Evolutionary conservation across 2,888 invertebrate species (phyloP).

Genomic region (Autographa pulchrina): DNA sequence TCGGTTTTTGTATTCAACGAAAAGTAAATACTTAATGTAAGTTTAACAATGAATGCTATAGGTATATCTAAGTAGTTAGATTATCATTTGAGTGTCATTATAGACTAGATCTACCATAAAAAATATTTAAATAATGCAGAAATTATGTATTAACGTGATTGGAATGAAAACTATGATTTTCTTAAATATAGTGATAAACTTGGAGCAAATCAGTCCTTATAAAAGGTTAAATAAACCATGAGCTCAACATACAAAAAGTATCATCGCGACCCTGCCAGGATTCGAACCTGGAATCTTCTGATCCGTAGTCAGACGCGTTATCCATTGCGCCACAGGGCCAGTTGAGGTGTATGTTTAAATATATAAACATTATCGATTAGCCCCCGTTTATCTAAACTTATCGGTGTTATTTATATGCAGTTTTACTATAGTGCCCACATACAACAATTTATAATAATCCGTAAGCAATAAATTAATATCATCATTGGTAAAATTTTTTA

Average conservation of each 20-base stretch:
- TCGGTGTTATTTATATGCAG: neutral
- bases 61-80: too few relatives aligned
- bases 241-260: slow-evolving; percentile 26
- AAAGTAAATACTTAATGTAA: too few relatives aligned
- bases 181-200: too few relatives aligned
- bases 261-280: slow-evolving; percentile 89
- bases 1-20: too few relatives aligned
- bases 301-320: slow-evolving; percentile 93
- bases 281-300: slow-evolving; percentile 92
- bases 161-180: too few relatives aligned
- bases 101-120: too few relatives aligned
- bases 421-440: too few relatives aligned
- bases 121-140: too few relatives aligned
- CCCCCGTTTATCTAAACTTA: neutral
- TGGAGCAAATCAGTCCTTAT: neutral
- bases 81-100: too few relatives aligned
- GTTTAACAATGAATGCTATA: too few relatives aligned
- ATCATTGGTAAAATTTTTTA: too few relatives aligned
- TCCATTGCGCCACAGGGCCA: slow-evolving; percentile 91
- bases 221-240: neutral
- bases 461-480: neutral
- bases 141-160: too few relatives aligned
- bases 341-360: neutral
- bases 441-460: neutral
- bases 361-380: slow-evolving; percentile 3